Base-by-base conservation (phyloP, 2,113 vertebrate species). In the Solenodon paradoxus region DNA sequence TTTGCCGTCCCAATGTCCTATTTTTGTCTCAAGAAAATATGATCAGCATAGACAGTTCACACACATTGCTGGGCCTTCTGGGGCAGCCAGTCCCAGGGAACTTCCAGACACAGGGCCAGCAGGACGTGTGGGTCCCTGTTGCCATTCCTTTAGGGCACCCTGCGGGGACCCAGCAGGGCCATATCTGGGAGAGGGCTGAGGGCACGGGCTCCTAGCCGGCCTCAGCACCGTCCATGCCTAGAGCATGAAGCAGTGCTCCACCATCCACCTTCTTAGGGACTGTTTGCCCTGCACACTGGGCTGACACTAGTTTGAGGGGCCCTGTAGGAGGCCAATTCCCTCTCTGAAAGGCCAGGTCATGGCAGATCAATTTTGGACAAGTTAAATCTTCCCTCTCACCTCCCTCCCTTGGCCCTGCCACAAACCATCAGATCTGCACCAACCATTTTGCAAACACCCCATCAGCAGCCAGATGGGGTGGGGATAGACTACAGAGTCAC, bases 181-280 rank as follows among this genome's bases (percentile, higher is more conserved):
- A 49, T 20, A 0, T 40, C 9, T 3, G 11, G 42, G 26, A 38
- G 75, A 75, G 35, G 22, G 9, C 12, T 9, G 9, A 20, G 24
- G 49, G 10, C 17, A 3, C 24, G 57, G 15, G 10, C 28, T 40
- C 30, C 12, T 20, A 3, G 22, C 24, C 1, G 26, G 3, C 22
- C 26, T 20, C 8, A 63, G 17, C 2, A 4, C 28, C 30, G 1
- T 4, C 5, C 4, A 13, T 4, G 16, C 32, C 32, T 19, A 9
- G 59, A 19, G 0, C 7, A 16, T 28, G 40, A 11, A 47, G 38
- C 19, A 26, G n/a, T 6, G 17, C 24, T 61, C 59, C 59, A 61
- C 28, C 55, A 10, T 5, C 53, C 30, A 22, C 47, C 42, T 59
- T 42, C 47, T 20, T 0, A 57, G 20, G 35, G 22, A 35, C 16